A percentile compares a stretch with the other conserved stretches of the same genome.
Conservation (phyloP, 2,888 invertebrate species). For the Caenorhabditis becei region DNA sequence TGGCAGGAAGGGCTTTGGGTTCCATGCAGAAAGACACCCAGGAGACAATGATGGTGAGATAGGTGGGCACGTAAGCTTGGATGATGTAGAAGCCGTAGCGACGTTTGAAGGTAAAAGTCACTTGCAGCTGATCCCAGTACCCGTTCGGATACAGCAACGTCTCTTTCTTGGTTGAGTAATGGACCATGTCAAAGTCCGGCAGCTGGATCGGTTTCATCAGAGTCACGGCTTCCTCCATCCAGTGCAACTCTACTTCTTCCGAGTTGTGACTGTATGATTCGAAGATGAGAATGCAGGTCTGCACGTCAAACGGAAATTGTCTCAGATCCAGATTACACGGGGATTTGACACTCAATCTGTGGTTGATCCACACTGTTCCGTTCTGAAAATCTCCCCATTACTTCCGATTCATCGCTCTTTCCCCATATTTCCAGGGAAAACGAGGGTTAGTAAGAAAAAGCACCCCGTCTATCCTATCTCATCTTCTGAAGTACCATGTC, state of each 20-base stretch:
- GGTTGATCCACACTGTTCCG: constrained; percentile 81
- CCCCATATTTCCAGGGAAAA: constrained; percentile 14
- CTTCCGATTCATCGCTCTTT: not conserved
- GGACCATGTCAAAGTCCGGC: constrained; percentile 81
- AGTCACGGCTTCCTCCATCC: constrained; percentile 81
- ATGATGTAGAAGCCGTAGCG: constrained; percentile 82
- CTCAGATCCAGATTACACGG: constrained; percentile 80
- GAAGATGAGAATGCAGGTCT: constrained; percentile 77
- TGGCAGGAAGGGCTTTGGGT: constrained; percentile 80
- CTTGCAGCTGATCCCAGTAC: constrained; percentile 76
- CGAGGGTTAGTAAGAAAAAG: constrained; percentile 2
- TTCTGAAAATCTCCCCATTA: constrained; percentile 71
- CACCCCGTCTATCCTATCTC: constrained; percentile 8
- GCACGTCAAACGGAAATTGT: constrained; percentile 80
- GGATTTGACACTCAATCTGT: constrained; percentile 80
- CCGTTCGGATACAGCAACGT: constrained; percentile 78
- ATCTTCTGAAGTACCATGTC: constrained; percentile 46
- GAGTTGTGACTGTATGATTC: constrained; percentile 81
- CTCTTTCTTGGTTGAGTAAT: constrained; percentile 74
- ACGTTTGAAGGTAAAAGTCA: constrained; percentile 81
- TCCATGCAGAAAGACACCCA: constrained; percentile 82
- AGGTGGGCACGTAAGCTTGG: constrained; percentile 81
- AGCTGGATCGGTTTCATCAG: constrained; percentile 80
- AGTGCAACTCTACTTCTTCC: constrained; percentile 80
- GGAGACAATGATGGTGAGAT: constrained; percentile 79